Evolutionary conservation across 2,797 vertebrate species (phyloP), one percentile per base, ranked within the genome.

Genomic region (Xyrichtys novacula): DNA sequence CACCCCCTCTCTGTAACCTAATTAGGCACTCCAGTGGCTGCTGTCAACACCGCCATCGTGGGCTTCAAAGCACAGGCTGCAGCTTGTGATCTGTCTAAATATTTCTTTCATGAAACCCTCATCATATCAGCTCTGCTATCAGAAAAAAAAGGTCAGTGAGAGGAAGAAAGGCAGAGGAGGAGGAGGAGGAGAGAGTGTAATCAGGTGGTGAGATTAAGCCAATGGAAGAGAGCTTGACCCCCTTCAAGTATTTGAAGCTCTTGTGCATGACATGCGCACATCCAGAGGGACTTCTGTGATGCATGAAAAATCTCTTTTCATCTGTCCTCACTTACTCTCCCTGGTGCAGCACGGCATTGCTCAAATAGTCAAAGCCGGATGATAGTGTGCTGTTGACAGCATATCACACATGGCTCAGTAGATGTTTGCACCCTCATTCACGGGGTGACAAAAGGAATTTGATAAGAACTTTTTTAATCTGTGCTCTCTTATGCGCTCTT

Each of bases 61-160:
- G 76, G 81, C 82, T 88, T 89, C 89, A 90, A 89, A 90, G 88
- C 76, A 38, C 5, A 1, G 62, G 72, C 78, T 78, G 52, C n/a
- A 66, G 74, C 89, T 85, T 90, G 72, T 88, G 86, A 91, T 88
- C 81, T 62, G 62, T 78, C 76, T 86, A 81, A 91, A 85, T 80
- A 79, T 83, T 77, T 81, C 78, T 87, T 86, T 87, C 70, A 85
- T 79, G 74, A 81, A 77, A 56, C 44, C 66, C 53, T 69, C 71
- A 31, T 71, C 74, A 65, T 61, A 81, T 68, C 56, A 50, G 28
- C 36, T 62, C 54, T 57, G 72, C 55, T 47, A 72, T 74, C 71
- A 46, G 66, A 64, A 53, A 74, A 34, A 65, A 81, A 78, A 63
- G 64, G 80, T 72, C 71, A 76, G 67, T 0, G 7, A 50, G 43